Evolutionary conservation across 1,140 invertebrate genomes (phyloP), one percentile per base, ranked within the genome.

Genomic region (Alviniconcha marisindica): DNA sequence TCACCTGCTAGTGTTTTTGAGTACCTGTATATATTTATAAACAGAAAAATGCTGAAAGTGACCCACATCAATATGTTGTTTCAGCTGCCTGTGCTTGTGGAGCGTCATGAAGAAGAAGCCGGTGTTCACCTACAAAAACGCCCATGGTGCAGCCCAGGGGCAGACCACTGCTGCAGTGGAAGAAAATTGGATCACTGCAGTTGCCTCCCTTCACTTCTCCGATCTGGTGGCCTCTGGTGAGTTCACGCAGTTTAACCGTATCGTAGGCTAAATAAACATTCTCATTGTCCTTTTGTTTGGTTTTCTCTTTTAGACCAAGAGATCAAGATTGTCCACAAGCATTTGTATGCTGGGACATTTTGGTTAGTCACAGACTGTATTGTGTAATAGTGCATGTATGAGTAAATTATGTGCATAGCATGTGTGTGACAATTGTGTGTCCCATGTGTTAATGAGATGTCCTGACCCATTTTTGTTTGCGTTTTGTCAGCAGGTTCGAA

Each of bases 51-150:
- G n/a, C n/a, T n/a, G n/a, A n/a, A n/a, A n/a, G n/a, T n/a, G n/a
- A n/a, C n/a, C n/a, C n/a, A n/a, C n/a, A n/a, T n/a, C n/a, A n/a
- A 10, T 48, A 10, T 48, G 44, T 48, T 10, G 5, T 48, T 48
- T 48, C 83, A 95, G 95, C 60, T 94, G 95, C 28, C 90, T 99
- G 4, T 96, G 96, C 89, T 86, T 99, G 7, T 99, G 98, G 98
- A 96, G 96, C 89, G 95, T 95, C 12, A 93, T 96, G 81, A 98
- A 98, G 92, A 99, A 99, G 93, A 98, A 98, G 91, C 97, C 98
- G 7, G 89, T 98, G 15, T 74, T 94, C 88, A 95, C 93, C n/a
- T 92, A 96, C 1, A 86, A 91, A 42, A 93, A 95, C 88, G 97
- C 97, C n/a, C 98, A 99, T 93, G 40, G 78, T 81, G 38, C 77